A percentile compares a stretch with the other conserved stretches of the same genome.
Evolutionary conservation across 1,140 invertebrate genomes (phyloP).

Genomic region (Diorhabda carinulata): DNA sequence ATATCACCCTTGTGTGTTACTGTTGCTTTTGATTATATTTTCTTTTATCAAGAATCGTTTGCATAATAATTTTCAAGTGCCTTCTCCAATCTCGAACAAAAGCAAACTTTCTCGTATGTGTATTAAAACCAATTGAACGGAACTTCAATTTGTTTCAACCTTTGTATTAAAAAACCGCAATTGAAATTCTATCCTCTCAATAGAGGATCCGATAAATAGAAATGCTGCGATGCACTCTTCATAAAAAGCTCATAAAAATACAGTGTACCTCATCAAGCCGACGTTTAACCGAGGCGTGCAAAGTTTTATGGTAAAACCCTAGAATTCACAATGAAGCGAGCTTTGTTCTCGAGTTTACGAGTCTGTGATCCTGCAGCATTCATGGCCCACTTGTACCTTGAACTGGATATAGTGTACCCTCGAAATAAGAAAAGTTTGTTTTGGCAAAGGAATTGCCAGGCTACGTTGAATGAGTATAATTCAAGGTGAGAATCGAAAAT

Average conservation of each 20-base stretch:
- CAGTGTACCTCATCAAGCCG: slow-evolving; percentile 7
- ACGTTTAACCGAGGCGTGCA: slow-evolving; percentile 9
- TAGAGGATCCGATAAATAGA: neutral
- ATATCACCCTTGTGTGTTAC: no score
- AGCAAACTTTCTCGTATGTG: neutral
- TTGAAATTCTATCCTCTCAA: neutral
- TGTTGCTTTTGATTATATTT: no score
- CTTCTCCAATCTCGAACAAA: neutral
- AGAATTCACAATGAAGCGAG: slow-evolving; percentile 17
- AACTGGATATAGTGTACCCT: slow-evolving; percentile 9
- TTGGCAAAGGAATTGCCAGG: neutral
- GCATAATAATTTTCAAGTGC: no score
- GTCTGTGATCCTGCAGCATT: slow-evolving; percentile 13
- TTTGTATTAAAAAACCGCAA: no score
- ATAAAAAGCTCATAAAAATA: slow-evolving; percentile 5
- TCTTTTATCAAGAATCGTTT: no score
- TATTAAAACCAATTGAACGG: neutral
- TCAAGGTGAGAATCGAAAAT: no score
- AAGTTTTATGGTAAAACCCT: slow-evolving; percentile 17
- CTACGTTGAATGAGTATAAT: neutral
- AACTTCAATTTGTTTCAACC: neutral
- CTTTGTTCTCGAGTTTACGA: slow-evolving; percentile 20
- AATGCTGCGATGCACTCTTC: neutral
- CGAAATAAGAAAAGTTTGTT: neutral
- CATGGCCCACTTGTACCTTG: slow-evolving; percentile 13